Conservation (phyloP, 2,113 vertebrate species). For the Columba livia region DNA sequence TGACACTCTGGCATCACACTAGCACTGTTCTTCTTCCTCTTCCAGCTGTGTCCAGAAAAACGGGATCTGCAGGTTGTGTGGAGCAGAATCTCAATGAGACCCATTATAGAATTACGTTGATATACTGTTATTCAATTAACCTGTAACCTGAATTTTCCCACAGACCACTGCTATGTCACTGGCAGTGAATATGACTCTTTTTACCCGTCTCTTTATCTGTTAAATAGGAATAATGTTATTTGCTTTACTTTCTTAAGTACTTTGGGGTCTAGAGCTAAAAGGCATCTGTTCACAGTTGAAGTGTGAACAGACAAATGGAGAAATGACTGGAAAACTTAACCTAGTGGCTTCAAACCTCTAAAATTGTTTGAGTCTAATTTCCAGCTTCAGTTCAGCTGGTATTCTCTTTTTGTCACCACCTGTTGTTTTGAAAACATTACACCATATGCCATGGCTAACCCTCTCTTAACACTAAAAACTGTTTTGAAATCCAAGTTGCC, state of each 20-base stretch:
- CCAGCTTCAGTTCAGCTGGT: background rate
- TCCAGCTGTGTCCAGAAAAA: background rate
- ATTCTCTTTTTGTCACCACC: background rate
- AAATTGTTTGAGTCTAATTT: background rate
- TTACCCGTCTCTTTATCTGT: background rate
- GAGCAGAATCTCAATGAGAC: background rate
- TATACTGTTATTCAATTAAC: background rate
- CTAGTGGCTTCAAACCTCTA: background rate
- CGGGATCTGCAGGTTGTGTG: fast-evolving
- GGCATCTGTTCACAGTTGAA: background rate
- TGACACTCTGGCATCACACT: background rate
- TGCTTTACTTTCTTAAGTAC: background rate
- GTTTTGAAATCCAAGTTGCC: background rate
- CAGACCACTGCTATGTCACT: background rate
- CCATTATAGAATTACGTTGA: background rate
- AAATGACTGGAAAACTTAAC: background rate
- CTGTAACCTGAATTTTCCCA: background rate
- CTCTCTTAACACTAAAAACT: background rate
- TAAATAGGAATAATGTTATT: background rate
- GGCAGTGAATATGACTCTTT: background rate
- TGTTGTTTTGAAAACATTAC: background rate
- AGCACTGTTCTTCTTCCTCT: background rate
- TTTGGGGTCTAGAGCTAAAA: background rate
- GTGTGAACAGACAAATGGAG: background rate
- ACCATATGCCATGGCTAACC: background rate